Base-by-base conservation (phyloP, 2,888 invertebrate genomes). In the Eristalis tenax region DNA sequence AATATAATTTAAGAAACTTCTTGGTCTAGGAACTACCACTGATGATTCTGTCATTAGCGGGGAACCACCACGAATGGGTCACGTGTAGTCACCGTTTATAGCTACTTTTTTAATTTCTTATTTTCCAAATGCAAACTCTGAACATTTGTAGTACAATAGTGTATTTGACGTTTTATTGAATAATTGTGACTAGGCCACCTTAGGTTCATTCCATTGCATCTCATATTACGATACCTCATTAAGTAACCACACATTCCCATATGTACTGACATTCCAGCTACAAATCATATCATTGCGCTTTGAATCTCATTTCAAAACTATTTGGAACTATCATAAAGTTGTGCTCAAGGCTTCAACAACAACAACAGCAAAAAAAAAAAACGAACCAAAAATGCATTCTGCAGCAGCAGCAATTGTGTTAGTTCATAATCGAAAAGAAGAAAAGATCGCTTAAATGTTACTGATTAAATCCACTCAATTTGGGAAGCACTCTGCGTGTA, bases 381-480 rank as follows among this genome's bases (percentile, higher is more conserved):
- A n/a, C 32, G 38, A 66, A 66, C 66, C 38, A 40, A 66, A 28
- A 66, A 76, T 8, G 18, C 50, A 50, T 50, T 50, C 18, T 50
- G 50, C 18, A 32, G 5, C 28, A 28, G n/a, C 50, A 50, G n/a
- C 50, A 50, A 18, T 1, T 50, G 50, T 50, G 50, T 50, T 32
- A 50, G 18, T n/a, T 50, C n/a, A 18, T 18, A 57, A 26, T 4
- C 6, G 32, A 5, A 32, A 6, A 28, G 56, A 57, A 81, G 63
- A 15, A 57, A 56, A 38, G 68, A 70, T 26, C 26, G 59, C 26
- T 57, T 15, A 64, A 77, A 32, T 61, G 35, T 32, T 61, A 28
- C 13, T 28, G 23, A 61, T 5, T 18, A 43, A 35, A 40, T 68
- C 64, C 65, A 77, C 78, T 71, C 50, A 81, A 86, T 82, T 50